Percentiles rank a stretch among this genome's conserved stretches.
Conservation (phyloP, 2,113 vertebrate genomes). For the Meleagris gallopavo region DNA sequence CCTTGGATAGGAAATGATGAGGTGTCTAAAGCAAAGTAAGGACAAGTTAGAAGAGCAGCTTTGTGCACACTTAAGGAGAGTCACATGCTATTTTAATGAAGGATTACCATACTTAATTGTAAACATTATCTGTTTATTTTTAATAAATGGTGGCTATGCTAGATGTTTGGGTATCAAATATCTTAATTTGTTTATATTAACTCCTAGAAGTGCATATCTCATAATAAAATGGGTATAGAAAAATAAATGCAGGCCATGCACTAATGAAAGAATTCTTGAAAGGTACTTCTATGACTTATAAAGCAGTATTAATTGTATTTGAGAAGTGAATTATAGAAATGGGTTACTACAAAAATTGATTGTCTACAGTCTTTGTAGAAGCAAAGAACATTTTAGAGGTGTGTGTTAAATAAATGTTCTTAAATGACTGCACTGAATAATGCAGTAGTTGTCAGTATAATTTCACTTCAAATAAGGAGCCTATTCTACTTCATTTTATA, state of each 20-base stretch:
- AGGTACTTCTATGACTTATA: background rate
- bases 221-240: background rate
- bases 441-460: background rate
- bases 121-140: background rate
- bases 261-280: background rate
- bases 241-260: background rate
- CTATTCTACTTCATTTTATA: background rate
- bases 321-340: background rate
- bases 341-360: background rate
- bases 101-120: background rate
- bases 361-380: background rate
- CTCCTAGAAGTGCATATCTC: background rate
- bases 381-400: background rate
- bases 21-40: background rate
- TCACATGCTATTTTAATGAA: background rate
- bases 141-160: background rate
- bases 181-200: background rate
- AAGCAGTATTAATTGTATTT: background rate
- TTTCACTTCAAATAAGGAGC: slow-evolving; percentile 22
- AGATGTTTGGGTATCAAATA: background rate
- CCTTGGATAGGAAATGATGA: background rate
- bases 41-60: background rate
- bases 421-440: background rate
- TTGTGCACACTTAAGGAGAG: background rate
- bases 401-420: background rate